These are phyloP conservation scores for Atethmia centrago DNA, from an alignment of 2,888 invertebrate genomes.

Conservation along the genomic window DNA sequence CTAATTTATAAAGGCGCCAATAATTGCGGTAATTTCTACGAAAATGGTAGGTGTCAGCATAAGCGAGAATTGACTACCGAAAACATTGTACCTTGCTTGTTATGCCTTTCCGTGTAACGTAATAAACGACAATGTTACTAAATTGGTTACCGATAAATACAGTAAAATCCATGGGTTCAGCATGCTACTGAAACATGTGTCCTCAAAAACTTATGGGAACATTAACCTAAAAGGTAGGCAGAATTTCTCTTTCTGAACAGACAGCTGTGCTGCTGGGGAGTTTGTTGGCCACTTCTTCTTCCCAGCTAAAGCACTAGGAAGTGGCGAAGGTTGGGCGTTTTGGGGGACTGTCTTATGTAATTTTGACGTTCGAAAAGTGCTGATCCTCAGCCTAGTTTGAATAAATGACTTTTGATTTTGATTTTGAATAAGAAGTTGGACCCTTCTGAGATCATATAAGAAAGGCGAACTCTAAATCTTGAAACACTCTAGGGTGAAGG, in stretches of 20 bases:
- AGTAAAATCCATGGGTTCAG: neutral
- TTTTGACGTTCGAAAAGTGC: too few relatives aligned
- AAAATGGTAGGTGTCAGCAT: conserved; percentile 24
- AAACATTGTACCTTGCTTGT: conserved; percentile 11
- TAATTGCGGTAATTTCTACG: conserved; percentile 39
- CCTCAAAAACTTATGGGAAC: neutral
- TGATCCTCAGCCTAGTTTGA: too few relatives aligned
- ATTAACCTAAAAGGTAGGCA: neutral
- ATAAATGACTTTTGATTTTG: too few relatives aligned
- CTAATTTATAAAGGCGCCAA: conserved; percentile 45
- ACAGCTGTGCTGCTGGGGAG: too few relatives aligned
- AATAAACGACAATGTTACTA: conserved; percentile 4
- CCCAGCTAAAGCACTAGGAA: too few relatives aligned
- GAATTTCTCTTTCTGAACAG: too few relatives aligned
- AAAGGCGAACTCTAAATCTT: neutral
- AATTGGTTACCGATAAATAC: conserved; percentile 1
- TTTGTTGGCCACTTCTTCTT: too few relatives aligned
- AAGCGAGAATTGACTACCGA: conserved; percentile 25
- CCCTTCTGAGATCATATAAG: neutral
- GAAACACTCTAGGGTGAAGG: neutral
- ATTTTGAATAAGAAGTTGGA: neutral
- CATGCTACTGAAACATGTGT: neutral
- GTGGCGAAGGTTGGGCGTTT: too few relatives aligned
- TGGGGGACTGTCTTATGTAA: too few relatives aligned
- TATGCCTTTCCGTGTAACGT: conserved; percentile 1